phyloP scores from a whole-genome alignment of 1,140 invertebrate genomes.

The Orchestia grillus region DNA sequence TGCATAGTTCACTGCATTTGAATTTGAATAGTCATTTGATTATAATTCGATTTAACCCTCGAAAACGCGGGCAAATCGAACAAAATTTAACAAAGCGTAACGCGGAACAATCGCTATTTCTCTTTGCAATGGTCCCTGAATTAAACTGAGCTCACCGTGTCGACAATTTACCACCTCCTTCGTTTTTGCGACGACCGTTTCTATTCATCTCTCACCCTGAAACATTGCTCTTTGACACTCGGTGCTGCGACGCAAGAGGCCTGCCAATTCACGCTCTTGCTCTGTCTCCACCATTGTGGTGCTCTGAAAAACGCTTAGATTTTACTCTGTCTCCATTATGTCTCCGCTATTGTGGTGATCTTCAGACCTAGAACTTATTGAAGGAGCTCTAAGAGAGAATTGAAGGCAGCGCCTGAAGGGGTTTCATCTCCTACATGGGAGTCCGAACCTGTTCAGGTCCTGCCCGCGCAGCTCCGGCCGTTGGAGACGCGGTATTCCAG shows the following conservation, averaged over 20 bases:
- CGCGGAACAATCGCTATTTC: too few relatives aligned
- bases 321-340: neutral
- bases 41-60: neutral
- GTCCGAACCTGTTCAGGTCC: neutral
- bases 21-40: too few relatives aligned
- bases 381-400: neutral
- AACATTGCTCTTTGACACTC: neutral
- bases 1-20: too few relatives aligned
- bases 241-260: neutral
- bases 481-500: slow-evolving; percentile 12
- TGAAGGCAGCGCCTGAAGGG: neutral
- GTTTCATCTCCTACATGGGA: neutral
- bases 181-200: neutral
- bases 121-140: too few relatives aligned
- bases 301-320: neutral
- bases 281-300: neutral
- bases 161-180: neutral
- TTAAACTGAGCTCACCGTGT: too few relatives aligned
- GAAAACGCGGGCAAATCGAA: neutral
- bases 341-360: neutral
- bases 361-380: neutral
- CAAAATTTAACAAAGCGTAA: neutral
- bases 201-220: neutral
- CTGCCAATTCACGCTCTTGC: neutral
- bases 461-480: neutral